A percentile compares a stretch with the other conserved stretches of the same genome.
Evolutionary conservation across 2,888 invertebrate species (phyloP).

Genomic region (Ditula angustiorana): DNA sequence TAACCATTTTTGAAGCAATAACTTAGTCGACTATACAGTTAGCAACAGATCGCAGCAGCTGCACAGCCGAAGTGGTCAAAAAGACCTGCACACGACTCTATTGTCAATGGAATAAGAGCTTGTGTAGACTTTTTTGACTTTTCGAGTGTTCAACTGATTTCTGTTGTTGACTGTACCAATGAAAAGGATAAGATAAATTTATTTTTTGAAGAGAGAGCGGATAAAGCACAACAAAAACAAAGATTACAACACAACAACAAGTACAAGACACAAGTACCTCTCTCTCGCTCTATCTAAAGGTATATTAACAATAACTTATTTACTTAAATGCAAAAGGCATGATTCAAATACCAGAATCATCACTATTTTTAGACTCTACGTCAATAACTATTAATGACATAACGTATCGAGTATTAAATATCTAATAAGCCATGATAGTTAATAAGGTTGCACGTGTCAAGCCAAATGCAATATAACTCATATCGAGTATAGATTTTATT

Average conservation of each 20-base stretch:
- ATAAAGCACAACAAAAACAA: neutral
- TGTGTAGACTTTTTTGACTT: too few relatives aligned
- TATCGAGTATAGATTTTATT: constrained; percentile 16
- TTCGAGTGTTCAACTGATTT: too few relatives aligned
- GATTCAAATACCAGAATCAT: constrained; percentile 61
- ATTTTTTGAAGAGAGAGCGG: neutral
- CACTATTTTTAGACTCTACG: constrained; percentile 62
- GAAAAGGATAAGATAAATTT: neutral
- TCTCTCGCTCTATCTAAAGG: too few relatives aligned
- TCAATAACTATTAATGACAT: constrained; percentile 56
- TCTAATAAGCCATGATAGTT: constrained; percentile 20
- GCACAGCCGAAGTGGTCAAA: too few relatives aligned
- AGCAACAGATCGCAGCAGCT: too few relatives aligned
- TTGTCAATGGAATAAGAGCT: too few relatives aligned
- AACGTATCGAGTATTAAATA: constrained; percentile 29
- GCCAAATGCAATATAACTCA: constrained; percentile 27
- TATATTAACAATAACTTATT: neutral
- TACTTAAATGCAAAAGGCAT: constrained; percentile 41
- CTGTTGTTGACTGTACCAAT: too few relatives aligned
- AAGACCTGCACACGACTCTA: too few relatives aligned
- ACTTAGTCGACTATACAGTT: too few relatives aligned
- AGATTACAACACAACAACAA: too few relatives aligned
- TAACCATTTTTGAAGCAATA: too few relatives aligned
- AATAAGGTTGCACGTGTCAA: constrained; percentile 39
- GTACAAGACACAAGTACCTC: too few relatives aligned